Evolutionary conservation across 2,797 vertebrate species (phyloP).

Genomic region (Paguma larvata): DNA sequence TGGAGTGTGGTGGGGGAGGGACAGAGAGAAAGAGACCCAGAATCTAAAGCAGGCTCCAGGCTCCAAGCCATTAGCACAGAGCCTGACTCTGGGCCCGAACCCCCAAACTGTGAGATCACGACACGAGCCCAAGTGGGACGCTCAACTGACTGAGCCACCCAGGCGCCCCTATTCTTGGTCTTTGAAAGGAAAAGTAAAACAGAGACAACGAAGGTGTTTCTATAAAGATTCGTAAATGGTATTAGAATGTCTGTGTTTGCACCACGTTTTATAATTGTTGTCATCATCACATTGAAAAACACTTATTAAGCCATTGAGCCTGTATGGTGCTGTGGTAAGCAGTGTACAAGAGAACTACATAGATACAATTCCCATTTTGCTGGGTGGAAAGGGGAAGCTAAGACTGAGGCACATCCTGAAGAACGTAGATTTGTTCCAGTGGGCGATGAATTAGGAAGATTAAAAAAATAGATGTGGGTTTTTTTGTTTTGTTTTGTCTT

Average conservation of each 20-base stretch:
- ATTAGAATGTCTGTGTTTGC: background rate
- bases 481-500: slow-evolving; percentile 50
- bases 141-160: too few relatives aligned
- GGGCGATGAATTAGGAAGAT: background rate
- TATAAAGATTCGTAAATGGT: slow-evolving; percentile 20
- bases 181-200: slow-evolving; percentile 41
- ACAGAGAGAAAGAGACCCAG: too few relatives aligned
- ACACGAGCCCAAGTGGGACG: too few relatives aligned
- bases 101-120: too few relatives aligned
- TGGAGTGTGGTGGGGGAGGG: too few relatives aligned
- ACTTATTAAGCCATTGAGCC: slow-evolving; percentile 57
- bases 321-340: slow-evolving; percentile 47
- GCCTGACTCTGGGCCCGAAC: accelerated
- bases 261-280: background rate
- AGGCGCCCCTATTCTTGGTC: background rate
- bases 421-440: background rate
- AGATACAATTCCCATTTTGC: slow-evolving; percentile 61
- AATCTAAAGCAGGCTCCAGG: too few relatives aligned
- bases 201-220: slow-evolving; percentile 1
- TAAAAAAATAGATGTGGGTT: background rate
- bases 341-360: slow-evolving; percentile 65
- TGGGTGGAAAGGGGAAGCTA: slow-evolving; percentile 55
- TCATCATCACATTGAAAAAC: slow-evolving; percentile 64
- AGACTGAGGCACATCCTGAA: background rate
- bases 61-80: too few relatives aligned